phyloP scores from a whole-genome alignment of 2,113 vertebrate genomes.

The Hiodon tergisus region DNA sequence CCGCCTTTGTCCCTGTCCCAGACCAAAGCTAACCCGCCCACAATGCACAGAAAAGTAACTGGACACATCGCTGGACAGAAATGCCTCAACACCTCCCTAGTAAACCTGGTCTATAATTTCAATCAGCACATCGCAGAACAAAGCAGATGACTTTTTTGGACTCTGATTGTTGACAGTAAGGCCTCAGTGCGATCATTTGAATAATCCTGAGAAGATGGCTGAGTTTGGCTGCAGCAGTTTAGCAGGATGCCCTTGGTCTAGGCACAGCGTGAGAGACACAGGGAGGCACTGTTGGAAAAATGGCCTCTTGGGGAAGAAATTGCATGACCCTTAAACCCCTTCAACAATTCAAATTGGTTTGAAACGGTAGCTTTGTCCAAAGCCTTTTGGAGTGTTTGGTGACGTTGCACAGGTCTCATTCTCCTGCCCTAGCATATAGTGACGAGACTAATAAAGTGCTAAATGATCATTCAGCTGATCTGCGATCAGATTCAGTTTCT shows the following conservation, averaged over 20 bases:
- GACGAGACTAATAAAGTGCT: constrained; percentile 63
- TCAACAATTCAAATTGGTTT: neutral
- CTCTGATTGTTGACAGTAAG: neutral
- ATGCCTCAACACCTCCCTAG: neutral
- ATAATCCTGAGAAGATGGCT: constrained; percentile 47
- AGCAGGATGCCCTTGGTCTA: neutral
- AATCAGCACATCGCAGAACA: neutral
- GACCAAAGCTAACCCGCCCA: neutral
- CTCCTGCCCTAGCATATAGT: constrained; percentile 30
- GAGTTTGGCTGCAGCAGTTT: constrained; percentile 19
- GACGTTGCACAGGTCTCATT: constrained; percentile 8
- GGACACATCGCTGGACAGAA: too few species aligned
- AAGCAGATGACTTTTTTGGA: neutral
- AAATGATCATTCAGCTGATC: constrained; percentile 38
- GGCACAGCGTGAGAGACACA: neutral
- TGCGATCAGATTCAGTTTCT: constrained; percentile 24
- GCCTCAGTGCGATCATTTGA: constrained; percentile 38
- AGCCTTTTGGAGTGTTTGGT: constrained; percentile 33
- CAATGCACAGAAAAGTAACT: neutral
- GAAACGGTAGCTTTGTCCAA: constrained; percentile 5
- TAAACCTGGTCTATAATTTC: neutral
- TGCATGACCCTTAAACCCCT: neutral
- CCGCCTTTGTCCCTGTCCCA: too few species aligned
- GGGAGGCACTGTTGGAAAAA: constrained; percentile 1
- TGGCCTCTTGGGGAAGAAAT: neutral